phyloP scores from a whole-genome alignment of 2,113 vertebrate genomes.

The Eurystomus gularis region DNA sequence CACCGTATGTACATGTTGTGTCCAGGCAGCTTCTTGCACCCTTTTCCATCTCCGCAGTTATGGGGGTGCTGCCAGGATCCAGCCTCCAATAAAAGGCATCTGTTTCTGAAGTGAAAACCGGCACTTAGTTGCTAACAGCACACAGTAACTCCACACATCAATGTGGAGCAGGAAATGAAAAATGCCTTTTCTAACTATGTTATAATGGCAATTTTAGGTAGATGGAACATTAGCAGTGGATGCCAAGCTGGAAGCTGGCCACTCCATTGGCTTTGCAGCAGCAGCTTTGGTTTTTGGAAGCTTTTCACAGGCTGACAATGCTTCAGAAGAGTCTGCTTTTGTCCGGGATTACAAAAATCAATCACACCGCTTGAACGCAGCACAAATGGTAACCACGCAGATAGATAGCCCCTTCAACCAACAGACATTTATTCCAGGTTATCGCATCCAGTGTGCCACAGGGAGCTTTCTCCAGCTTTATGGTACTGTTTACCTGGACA shows the following conservation, averaged over 20 bases:
- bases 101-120: conserved; percentile 27
- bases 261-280: conserved; percentile 23
- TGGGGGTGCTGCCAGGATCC: neutral
- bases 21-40: neutral
- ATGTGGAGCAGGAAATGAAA: conserved; percentile 41
- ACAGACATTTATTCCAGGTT: neutral
- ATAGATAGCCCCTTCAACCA: neutral
- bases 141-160: conserved; percentile 23
- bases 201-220: conserved; percentile 56
- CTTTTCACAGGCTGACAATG: conserved; percentile 33
- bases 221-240: conserved; percentile 24
- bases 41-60: neutral
- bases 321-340: conserved; percentile 36
- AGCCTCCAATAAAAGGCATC: conserved; percentile 24
- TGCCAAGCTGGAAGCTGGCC: conserved; percentile 58
- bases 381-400: neutral
- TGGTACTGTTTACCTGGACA: neutral
- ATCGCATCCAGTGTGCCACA: neutral
- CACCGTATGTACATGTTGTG: accelerated
- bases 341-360: conserved; percentile 20
- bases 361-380: neutral
- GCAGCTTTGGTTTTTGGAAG: conserved; percentile 20
- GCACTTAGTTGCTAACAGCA: neutral
- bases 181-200: conserved; percentile 33
- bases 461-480: neutral